These are phyloP conservation scores for Lutjanus argentimaculatus DNA, from an alignment of 2,797 vertebrate genomes.

Conservation along the genomic window DNA sequence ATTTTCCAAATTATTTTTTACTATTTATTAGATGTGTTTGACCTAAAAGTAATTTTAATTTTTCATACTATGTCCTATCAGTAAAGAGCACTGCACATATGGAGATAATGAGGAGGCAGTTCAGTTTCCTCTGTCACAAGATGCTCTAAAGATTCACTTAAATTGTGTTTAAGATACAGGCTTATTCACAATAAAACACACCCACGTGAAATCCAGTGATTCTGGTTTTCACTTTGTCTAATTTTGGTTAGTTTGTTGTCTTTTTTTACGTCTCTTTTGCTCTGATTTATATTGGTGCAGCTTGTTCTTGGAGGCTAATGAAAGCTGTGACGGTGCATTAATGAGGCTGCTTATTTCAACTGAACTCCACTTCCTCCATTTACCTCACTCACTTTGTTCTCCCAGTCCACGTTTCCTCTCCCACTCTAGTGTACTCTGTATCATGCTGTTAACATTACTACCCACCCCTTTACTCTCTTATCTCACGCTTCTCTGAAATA, in stretches of 20 bases:
- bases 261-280: slow-evolving; percentile 73
- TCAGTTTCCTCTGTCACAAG: slow-evolving; percentile 68
- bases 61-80: background rate
- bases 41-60: background rate
- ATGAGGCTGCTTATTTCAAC: slow-evolving; percentile 90
- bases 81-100: background rate
- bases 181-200: slow-evolving; percentile 52
- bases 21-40: background rate
- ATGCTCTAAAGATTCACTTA: slow-evolving; percentile 70
- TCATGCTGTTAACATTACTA: slow-evolving; percentile 46
- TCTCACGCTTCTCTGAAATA: slow-evolving; percentile 45
- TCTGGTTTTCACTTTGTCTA: slow-evolving; percentile 35
- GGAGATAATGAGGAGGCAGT: slow-evolving; percentile 31
- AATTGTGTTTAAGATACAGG: slow-evolving; percentile 27
- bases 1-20: background rate
- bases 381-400: slow-evolving; percentile 66
- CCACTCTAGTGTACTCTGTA: slow-evolving; percentile 40
- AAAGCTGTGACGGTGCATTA: slow-evolving; percentile 92
- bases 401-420: slow-evolving; percentile 59
- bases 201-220: slow-evolving; percentile 15
- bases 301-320: slow-evolving; percentile 89
- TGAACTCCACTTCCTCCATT: slow-evolving; percentile 78
- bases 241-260: slow-evolving; percentile 55
- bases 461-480: slow-evolving; percentile 50
- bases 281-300: slow-evolving; percentile 86